Evolutionary conservation across 2,888 invertebrate genomes (phyloP), one percentile per base, ranked within the genome.

Genomic region (Prosopocoilus inquinatus): DNA sequence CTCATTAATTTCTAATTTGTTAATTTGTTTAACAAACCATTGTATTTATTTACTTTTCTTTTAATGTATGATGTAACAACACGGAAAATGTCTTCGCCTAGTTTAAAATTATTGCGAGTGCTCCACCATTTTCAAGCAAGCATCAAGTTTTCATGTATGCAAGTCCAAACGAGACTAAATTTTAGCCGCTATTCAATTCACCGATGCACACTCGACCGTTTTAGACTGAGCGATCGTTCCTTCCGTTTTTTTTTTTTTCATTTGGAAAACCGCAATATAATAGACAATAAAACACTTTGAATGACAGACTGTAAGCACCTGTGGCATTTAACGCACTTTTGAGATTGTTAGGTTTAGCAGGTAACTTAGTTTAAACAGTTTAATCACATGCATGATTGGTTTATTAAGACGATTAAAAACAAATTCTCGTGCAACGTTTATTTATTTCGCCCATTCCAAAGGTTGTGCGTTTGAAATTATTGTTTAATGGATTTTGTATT

Each of bases 401-500:
- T 51, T 36, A 51, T 33, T 15, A 13, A 12, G 12, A 12, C 4
- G 36, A 48, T 48, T 13, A 12, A 47, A 38, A 39, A 12, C 39
- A 48, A 50, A 46, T 55, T 50, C 47, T 47, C 47, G 47, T 51
- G 47, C 45, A 45, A 51, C 51, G 47, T 35, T 51, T 55, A 20
- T 50, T 51, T 28, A 50, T 36, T 44, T 56, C 51, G 53, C 57
- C 52, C 53, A 57, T 57, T 57, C 57, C 57, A 57, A n/a, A 52
- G 57, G 57, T 57, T 57, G 57, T 57, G 51, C 49, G 47, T 53
- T 55, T 52, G 39, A 49, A 55, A 38, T 53, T 48, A 38, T 53
- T 48, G 52, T 57, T 57, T 57, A 52, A 57, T 57, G 53, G 53
- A 57, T 57, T 53, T 57, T 57, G 53, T 57, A 57, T 57, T 57